Evolutionary conservation across 2,888 invertebrate species (phyloP).

Genomic region (Leptopilina myrica): DNA sequence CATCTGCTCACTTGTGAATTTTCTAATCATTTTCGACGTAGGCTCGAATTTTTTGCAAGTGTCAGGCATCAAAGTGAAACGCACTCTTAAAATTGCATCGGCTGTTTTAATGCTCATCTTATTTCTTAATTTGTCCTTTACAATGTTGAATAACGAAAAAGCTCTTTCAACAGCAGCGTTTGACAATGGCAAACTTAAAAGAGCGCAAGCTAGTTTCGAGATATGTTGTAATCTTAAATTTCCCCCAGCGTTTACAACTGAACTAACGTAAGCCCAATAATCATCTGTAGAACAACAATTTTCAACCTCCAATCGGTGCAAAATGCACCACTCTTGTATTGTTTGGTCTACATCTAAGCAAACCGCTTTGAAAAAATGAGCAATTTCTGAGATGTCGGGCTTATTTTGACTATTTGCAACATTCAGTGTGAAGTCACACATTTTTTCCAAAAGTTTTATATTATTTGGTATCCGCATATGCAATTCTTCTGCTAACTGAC

Average conservation of each 20-base stretch:
- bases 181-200: no score
- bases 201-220: no score
- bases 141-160: constrained; percentile 51
- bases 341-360: no score
- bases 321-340: no score
- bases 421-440: constrained; percentile 24
- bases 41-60: constrained; percentile 45
- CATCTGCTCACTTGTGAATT: constrained; percentile 32
- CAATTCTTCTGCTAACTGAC: constrained; percentile 25
- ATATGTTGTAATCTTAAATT: no score
- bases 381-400: constrained; percentile 46
- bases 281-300: no score
- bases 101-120: constrained; percentile 48
- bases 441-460: constrained; percentile 40
- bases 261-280: no score
- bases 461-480: constrained; percentile 38
- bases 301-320: no score
- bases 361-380: constrained; percentile 26
- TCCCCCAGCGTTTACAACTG: no score
- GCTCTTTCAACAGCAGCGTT: no score
- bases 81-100: constrained; percentile 47
- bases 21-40: constrained; percentile 42
- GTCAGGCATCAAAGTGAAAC: constrained; percentile 8
- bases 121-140: constrained; percentile 54
- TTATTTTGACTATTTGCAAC: constrained; percentile 15